Evolutionary conservation across 1,140 invertebrate genomes (phyloP).

Genomic region (Philotrypesis tridentata): DNA sequence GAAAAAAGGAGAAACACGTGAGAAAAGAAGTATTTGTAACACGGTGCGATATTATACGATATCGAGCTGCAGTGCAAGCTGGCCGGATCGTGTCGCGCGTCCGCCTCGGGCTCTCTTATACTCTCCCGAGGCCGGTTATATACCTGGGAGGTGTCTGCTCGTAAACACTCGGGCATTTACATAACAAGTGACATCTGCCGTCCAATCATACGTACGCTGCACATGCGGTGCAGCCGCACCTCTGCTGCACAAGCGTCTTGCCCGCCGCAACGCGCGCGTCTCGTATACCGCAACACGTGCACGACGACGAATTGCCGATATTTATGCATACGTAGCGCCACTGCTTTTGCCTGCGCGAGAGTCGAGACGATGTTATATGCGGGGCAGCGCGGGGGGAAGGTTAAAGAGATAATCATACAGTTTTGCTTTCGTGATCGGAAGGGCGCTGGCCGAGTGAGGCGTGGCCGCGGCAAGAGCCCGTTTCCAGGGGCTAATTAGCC

Average conservation of each 20-base stretch:
- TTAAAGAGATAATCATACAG: constrained; percentile 1
- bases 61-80: not conserved
- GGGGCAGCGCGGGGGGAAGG: not conserved
- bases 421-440: not conserved
- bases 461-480: not conserved
- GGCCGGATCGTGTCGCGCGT: too few species aligned
- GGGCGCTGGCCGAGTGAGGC: not conserved
- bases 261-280: too few species aligned
- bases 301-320: constrained; percentile 7
- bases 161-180: constrained; percentile 70
- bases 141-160: constrained; percentile 65
- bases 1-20: not conserved
- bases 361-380: too few species aligned
- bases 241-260: not conserved
- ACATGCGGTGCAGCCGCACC: not conserved
- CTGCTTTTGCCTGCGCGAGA: not conserved
- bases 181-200: constrained; percentile 72
- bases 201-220: constrained; percentile 64
- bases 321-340: too few species aligned
- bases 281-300: not conserved
- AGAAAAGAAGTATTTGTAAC: constrained; percentile 56
- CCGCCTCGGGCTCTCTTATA: not conserved
- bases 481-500: constrained; percentile 18
- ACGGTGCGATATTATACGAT: constrained; percentile 60
- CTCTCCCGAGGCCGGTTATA: not conserved